A percentile compares a stretch with the other conserved stretches of the same genome.
Conservation (phyloP, 1,140 invertebrate species). For the Calephelis nemesis region DNA sequence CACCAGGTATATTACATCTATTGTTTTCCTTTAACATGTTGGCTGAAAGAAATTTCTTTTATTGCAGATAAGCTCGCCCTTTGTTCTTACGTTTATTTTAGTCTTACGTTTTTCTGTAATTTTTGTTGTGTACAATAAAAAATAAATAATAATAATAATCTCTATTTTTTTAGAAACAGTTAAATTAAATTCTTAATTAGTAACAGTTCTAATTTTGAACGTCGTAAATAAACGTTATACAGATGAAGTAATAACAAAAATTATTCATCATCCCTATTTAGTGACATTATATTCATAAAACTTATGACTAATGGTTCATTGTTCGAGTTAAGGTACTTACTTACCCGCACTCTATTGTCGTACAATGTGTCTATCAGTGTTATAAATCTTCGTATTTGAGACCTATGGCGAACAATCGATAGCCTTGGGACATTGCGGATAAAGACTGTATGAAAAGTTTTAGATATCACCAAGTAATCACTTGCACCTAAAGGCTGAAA, state of each 20-base stretch:
- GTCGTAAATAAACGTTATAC: slow-evolving; percentile 70
- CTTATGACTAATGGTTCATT: slow-evolving; percentile 16
- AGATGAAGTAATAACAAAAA: background rate
- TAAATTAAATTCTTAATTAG: no score
- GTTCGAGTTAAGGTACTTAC: slow-evolving; percentile 48
- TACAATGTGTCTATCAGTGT: slow-evolving; percentile 98
- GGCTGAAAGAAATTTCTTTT: no score
- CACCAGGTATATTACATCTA: no score
- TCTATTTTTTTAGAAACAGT: no score
- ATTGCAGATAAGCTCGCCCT: no score
- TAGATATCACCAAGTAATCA: slow-evolving; percentile 95
- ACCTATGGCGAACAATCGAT: slow-evolving; percentile 85
- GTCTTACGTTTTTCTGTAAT: no score
- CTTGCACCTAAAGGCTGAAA: slow-evolving; percentile 92
- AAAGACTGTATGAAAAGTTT: slow-evolving; percentile 96
- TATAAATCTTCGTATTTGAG: slow-evolving; percentile 95
- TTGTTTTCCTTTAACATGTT: no score
- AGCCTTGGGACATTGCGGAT: slow-evolving; percentile 94
- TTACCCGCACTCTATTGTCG: slow-evolving; percentile 91
- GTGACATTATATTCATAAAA: background rate
- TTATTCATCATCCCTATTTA: background rate
- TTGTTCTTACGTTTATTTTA: no score
- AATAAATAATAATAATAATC: no score
- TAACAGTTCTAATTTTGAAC: no score
- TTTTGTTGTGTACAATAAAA: no score